phyloP scores from a whole-genome alignment of 2,888 invertebrate genomes.

The Diplolepis rosae region DNA sequence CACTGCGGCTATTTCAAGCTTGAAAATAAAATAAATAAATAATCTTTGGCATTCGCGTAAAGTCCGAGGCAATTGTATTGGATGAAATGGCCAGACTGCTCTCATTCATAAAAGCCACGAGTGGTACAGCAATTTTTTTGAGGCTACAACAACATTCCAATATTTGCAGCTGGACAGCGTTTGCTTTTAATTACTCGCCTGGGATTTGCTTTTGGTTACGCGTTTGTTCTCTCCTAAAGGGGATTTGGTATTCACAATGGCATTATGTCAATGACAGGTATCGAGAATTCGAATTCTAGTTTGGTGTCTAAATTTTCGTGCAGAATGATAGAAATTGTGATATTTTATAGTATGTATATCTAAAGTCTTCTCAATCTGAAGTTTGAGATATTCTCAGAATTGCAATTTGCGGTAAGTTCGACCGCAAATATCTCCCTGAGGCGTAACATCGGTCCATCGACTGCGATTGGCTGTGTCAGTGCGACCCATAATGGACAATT shows the following conservation, averaged over 20 bases:
- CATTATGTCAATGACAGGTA: conserved; percentile 25
- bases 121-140: neutral
- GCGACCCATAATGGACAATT: conserved; percentile 27
- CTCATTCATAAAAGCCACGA: neutral
- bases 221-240: conserved; percentile 20
- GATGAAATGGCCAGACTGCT: neutral
- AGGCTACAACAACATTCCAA: neutral
- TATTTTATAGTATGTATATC: neutral
- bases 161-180: conserved; percentile 16
- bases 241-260: conserved; percentile 1
- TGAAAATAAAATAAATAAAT: neutral
- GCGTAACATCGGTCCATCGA: conserved; percentile 9
- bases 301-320: neutral
- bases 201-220: conserved; percentile 31
- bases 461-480: conserved; percentile 32
- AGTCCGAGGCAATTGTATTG: conserved; percentile 2
- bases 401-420: conserved; percentile 12
- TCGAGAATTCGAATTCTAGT: neutral
- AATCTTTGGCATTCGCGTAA: conserved; percentile 2
- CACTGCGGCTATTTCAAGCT: neutral
- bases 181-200: conserved; percentile 32
- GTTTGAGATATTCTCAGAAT: neutral
- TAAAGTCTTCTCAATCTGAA: neutral
- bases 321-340: neutral
- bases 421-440: conserved; percentile 18